phyloP scores from a whole-genome alignment of 2,113 vertebrate genomes.

The Rhizomys pruinosus region DNA sequence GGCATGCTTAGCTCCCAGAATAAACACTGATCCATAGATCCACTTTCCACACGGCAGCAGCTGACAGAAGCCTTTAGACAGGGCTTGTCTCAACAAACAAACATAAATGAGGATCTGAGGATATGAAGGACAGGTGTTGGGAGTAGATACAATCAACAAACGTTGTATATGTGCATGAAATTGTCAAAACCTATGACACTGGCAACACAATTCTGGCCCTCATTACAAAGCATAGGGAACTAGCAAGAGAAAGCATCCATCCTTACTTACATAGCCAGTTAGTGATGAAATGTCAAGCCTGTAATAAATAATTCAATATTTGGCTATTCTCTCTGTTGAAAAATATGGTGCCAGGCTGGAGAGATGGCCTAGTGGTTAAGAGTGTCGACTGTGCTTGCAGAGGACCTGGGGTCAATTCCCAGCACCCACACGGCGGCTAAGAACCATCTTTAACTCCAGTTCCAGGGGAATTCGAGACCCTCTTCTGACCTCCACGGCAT shows the following conservation, averaged over 20 bases:
- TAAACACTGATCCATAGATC: neutral
- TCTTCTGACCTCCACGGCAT: too few species aligned
- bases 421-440: too few species aligned
- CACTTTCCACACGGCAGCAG: neutral
- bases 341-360: neutral
- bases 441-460: too few species aligned
- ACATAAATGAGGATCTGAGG: too few species aligned
- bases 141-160: neutral
- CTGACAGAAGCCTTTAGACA: neutral
- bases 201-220: neutral
- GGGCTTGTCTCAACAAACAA: neutral
- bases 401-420: neutral
- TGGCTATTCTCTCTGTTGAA: neutral
- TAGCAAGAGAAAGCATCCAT: neutral
- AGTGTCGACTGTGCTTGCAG: too few species aligned
- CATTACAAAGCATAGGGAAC: neutral
- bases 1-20: conserved; percentile 6
- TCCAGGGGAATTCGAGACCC: too few species aligned
- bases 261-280: neutral
- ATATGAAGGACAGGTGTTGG: too few species aligned
- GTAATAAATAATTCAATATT: neutral
- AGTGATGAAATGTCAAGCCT: neutral
- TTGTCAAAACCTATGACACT: neutral
- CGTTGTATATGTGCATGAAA: neutral
- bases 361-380: neutral